phyloP scores from a whole-genome alignment of 2,888 invertebrate genomes.

The Agriopis marginaria region DNA sequence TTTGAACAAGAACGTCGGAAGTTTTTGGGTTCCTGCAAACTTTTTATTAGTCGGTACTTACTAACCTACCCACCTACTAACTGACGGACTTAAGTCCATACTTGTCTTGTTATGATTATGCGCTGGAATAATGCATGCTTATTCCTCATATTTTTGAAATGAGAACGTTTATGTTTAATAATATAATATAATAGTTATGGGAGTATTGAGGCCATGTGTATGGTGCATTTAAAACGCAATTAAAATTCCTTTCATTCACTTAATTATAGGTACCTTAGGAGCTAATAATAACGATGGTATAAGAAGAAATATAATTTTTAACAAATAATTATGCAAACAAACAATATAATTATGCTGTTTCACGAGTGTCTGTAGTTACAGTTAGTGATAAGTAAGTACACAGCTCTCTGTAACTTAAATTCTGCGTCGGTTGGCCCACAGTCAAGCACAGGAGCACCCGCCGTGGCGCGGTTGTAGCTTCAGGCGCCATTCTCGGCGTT shows the following conservation, averaged over 20 bases:
- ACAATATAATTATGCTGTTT: too few relatives aligned
- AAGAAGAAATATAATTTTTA: too few relatives aligned
- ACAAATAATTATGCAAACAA: too few relatives aligned
- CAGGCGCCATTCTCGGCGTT: slow-evolving; percentile 15
- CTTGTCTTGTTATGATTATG: background rate
- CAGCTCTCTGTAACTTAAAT: background rate
- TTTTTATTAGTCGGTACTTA: background rate
- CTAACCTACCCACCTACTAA: background rate
- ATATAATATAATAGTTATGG: background rate
- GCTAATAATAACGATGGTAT: too few relatives aligned
- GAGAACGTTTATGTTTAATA: background rate
- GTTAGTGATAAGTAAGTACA: background rate
- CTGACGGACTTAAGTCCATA: background rate
- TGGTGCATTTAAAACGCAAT: background rate
- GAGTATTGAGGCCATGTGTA: background rate
- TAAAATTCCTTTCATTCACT: too few relatives aligned
- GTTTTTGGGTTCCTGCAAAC: slow-evolving; percentile 8
- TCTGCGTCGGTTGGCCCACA: slow-evolving; percentile 1
- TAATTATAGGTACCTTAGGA: too few relatives aligned
- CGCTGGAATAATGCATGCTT: background rate
- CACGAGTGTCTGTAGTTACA: too few relatives aligned
- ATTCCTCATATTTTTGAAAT: slow-evolving; percentile 1
- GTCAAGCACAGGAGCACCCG: background rate
- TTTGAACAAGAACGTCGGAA: background rate
- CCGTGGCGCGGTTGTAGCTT: slow-evolving; percentile 2